Base-by-base conservation (phyloP, 35 echinoderm and acorn worm genomes). In the Chiridota heheva region DNA sequence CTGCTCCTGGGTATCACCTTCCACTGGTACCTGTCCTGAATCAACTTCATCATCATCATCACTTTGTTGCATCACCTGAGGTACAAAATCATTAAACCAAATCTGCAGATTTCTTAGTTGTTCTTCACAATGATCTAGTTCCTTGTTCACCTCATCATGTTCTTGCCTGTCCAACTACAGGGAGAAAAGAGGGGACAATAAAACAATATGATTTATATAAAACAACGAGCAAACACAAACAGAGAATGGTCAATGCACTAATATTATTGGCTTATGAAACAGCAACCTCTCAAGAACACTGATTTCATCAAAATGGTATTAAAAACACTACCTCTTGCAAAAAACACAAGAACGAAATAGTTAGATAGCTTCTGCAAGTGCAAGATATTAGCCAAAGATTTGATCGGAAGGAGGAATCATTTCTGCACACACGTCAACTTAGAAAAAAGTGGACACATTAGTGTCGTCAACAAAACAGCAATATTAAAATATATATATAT, bases 1-100 rank as follows among this genome's bases (percentile, higher is more conserved):
- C 59, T 95, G 72, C 61, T 89, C 80, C 39, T 95, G 91, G 39
- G 89, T 73, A 32, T 63, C 86, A 59, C 60, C 57, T 22, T 74
- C 71, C 27, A 33, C 64, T 37, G 75, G 39, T 48, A 48, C 76
- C 2, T 79, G 35, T 18, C 86, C 63, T 49, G 49, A 31, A 69
- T 78, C 70, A 29, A 83, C 65, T 28, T n/a, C 70, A 15, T 88
- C 76, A 36, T 87, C 77, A 17, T 30, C 31, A 36, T 79, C 48
- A 16, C 3, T 42, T 25, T 33, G 71, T 53, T 42, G 61, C 37
- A 55, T 36, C 15, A 87, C 72, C 44, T 70, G 44, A 20, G 25
- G 41, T 16, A 25, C 41, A 44, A 78, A 79, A 18, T 42, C 45
- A 41, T 22, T 16, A n/a, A 85, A 60, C 88, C 82, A 91, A 0